These are phyloP conservation scores for Sphaerophoria rueppellii DNA, from an alignment of 2,888 invertebrate genomes.

Conservation along the genomic window DNA sequence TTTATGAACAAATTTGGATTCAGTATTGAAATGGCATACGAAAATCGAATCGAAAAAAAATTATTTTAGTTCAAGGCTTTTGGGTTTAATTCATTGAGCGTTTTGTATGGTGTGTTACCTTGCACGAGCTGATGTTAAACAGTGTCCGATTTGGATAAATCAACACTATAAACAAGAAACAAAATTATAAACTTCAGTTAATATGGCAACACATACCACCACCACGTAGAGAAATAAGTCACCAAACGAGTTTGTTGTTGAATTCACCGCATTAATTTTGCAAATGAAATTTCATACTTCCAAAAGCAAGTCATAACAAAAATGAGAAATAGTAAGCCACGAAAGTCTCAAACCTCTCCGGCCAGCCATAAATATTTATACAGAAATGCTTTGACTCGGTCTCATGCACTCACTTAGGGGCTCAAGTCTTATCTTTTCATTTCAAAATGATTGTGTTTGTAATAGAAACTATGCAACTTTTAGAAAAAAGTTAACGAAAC, in stretches of 20 bases:
- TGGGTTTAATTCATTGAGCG: too few species aligned
- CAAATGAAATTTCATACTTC: slow-evolving; percentile 42
- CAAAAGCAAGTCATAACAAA: slow-evolving; percentile 9
- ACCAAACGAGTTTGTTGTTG: slow-evolving; percentile 49
- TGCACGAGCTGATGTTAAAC: neutral
- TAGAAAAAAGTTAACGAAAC: too few species aligned
- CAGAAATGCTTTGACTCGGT: too few species aligned
- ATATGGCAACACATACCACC: slow-evolving; percentile 37
- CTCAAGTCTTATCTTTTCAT: too few species aligned
- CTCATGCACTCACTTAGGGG: too few species aligned
- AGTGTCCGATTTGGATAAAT: slow-evolving; percentile 33
- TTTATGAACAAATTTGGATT: neutral
- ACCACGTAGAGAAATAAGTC: slow-evolving; percentile 30
- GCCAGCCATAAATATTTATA: too few species aligned
- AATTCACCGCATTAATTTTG: slow-evolving; percentile 47
- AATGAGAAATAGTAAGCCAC: neutral
- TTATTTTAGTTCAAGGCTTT: slow-evolving; percentile 16
- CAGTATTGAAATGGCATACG: neutral
- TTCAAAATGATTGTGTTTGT: too few species aligned
- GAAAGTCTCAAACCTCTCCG: neutral
- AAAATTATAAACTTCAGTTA: slow-evolving; percentile 28
- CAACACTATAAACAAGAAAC: slow-evolving; percentile 21
- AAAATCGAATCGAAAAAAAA: neutral
- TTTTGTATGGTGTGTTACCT: neutral
- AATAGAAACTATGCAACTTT: too few species aligned